Percentiles rank a stretch among this genome's conserved stretches.
Conservation (phyloP, 2,113 vertebrate genomes). For the Bombycilla garrulus region DNA sequence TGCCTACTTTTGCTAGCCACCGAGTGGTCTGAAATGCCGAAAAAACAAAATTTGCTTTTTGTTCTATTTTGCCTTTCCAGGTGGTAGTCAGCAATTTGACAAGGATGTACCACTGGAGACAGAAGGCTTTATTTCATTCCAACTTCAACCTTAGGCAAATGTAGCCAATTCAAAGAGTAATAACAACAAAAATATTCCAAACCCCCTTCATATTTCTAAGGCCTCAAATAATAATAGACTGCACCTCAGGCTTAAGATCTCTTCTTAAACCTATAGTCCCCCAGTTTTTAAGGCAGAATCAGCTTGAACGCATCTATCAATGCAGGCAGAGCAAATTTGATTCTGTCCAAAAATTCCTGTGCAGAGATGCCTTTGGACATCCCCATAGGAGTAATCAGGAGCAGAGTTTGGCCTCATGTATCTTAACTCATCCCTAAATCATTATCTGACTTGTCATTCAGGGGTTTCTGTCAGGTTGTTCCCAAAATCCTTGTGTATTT, state of each 20-base stretch:
- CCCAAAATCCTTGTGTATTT: not conserved
- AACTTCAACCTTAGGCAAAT: not conserved
- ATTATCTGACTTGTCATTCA: not conserved
- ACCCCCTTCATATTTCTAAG: not conserved
- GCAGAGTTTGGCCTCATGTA: not conserved
- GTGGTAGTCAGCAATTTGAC: not conserved
- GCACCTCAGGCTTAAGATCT: not conserved
- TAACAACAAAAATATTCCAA: not conserved
- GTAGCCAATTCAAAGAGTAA: not conserved
- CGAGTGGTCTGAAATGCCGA: not conserved
- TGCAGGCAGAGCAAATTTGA: not conserved
- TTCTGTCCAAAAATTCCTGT: not conserved
- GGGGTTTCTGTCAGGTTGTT: not conserved
- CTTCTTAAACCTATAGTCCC: not conserved
- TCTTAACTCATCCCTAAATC: not conserved
- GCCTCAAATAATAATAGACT: not conserved
- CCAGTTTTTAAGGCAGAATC: not conserved
- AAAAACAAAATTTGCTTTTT: not conserved
- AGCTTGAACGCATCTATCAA: not conserved
- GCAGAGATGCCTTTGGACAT: not conserved
- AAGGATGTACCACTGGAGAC: not conserved
- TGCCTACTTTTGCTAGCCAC: not conserved
- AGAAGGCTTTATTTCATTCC: not conserved
- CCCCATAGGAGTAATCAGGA: not conserved
- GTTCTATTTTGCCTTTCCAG: not conserved